Conservation (phyloP, 2,888 invertebrate species). For the Eugnorisma glareosa region DNA sequence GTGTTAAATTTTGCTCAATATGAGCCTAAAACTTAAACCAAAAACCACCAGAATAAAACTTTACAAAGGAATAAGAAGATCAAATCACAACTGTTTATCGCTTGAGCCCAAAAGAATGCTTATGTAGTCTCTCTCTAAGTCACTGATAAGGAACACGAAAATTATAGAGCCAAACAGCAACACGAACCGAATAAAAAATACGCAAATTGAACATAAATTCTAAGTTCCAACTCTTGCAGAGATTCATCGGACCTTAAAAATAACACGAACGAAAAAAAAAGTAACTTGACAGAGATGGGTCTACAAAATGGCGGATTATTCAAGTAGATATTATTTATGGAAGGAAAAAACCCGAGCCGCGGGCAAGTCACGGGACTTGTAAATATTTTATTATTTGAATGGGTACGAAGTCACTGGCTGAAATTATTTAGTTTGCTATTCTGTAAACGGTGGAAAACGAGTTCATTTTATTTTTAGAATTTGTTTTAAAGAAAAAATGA, state of each 20-base stretch:
- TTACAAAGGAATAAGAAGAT: neutral
- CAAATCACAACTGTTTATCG: neutral
- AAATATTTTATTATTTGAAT: constrained; percentile 62
- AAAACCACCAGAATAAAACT: neutral
- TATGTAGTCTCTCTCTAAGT: neutral
- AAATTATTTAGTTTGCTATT: constrained; percentile 49
- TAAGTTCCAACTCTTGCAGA: neutral
- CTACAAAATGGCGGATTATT: constrained; percentile 65
- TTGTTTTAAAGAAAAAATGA: neutral
- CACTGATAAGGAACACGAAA: neutral
- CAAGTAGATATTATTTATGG: constrained; percentile 69
- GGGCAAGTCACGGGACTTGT: constrained; percentile 38
- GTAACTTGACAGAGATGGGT: constrained; percentile 23
- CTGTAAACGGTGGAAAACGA: constrained; percentile 1
- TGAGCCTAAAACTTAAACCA: neutral
- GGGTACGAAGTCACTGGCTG: constrained; percentile 18
- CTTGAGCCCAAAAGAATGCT: neutral
- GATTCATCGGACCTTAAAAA: constrained; percentile 38
- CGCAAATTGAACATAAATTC: neutral
- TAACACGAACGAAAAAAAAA: constrained; percentile 26
- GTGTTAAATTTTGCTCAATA: neutral
- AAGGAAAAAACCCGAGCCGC: constrained; percentile 45
- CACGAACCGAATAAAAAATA: neutral
- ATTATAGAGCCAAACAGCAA: neutral
- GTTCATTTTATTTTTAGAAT: constrained; percentile 4